A percentile compares a stretch with the other conserved stretches of the same genome.
phyloP scores from a whole-genome alignment of 2,888 invertebrate genomes.

The Nomada ruficornis region DNA sequence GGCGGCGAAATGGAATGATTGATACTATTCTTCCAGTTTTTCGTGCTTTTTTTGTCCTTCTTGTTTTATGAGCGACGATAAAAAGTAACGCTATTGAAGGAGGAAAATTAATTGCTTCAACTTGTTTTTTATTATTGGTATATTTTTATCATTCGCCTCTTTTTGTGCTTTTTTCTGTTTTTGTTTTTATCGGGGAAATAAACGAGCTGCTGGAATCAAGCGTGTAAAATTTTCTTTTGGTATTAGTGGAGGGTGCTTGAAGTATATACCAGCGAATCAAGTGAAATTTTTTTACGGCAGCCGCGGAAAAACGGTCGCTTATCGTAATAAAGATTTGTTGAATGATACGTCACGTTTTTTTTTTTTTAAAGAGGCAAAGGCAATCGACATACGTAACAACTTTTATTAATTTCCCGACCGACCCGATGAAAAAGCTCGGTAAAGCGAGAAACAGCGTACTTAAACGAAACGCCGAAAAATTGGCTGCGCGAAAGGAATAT shows the following conservation, averaged over 20 bases:
- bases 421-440: conserved; percentile 51
- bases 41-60: background rate
- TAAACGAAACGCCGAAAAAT: conserved; percentile 21
- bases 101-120: conserved; percentile 39
- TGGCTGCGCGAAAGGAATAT: conserved; percentile 34
- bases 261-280: background rate
- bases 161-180: too few species aligned
- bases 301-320: too few species aligned
- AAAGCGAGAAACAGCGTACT: conserved; percentile 63
- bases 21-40: conserved; percentile 17
- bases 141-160: too few species aligned
- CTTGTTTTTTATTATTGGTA: too few species aligned
- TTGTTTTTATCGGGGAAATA: background rate
- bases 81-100: conserved; percentile 14
- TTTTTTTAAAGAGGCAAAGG: too few species aligned
- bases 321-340: too few species aligned
- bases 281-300: background rate
- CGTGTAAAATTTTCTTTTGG: conserved; percentile 15
- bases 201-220: background rate
- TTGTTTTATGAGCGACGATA: conserved; percentile 1
- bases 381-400: too few species aligned
- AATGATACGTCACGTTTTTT: too few species aligned
- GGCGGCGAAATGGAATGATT: conserved; percentile 44
- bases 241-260: background rate
- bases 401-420: background rate